These are phyloP conservation scores for Tetragnatha montana DNA, from an alignment of 2,888 invertebrate genomes.

Conservation along the genomic window DNA sequence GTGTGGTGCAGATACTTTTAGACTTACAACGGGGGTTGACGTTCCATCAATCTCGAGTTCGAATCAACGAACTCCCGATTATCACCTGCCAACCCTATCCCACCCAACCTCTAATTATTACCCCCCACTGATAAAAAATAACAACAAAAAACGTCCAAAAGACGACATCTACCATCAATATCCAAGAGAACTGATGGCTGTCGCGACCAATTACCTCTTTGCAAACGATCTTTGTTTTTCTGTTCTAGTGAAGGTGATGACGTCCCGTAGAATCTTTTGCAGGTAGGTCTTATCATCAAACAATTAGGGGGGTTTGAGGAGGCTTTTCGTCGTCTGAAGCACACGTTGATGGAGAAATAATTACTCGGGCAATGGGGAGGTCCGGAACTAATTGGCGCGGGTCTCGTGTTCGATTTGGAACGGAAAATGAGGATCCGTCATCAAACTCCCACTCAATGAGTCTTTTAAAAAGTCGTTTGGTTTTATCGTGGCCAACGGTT, in stretches of 20 bases:
- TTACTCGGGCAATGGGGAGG: neutral
- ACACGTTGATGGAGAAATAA: neutral
- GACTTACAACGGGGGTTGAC: neutral
- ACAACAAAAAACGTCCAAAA: neutral
- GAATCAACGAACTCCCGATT: neutral
- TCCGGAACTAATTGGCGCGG: neutral
- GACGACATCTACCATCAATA: slow-evolving; percentile 26
- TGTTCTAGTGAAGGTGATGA: slow-evolving; percentile 20
- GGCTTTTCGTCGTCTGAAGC: neutral
- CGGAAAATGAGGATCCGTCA: neutral
- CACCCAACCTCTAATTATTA: slow-evolving; percentile 3
- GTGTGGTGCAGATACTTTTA: too few species aligned
- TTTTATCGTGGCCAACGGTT: neutral
- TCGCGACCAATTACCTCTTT: slow-evolving; percentile 24
- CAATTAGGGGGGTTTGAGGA: slow-evolving; percentile 22
- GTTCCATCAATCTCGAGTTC: neutral
- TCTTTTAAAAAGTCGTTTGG: neutral
- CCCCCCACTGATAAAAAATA: neutral
- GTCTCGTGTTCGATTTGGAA: neutral
- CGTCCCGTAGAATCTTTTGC: neutral
- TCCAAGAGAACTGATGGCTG: slow-evolving; percentile 33
- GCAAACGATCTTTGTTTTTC: neutral
- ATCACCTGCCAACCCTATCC: slow-evolving; percentile 7
- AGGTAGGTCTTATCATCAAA: slow-evolving; percentile 35
- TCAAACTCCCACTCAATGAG: neutral